Percentiles rank a stretch among this genome's conserved stretches.
These are phyloP conservation scores for Macaria notata DNA, from an alignment of 2,888 invertebrate species.

Conservation along the genomic window DNA sequence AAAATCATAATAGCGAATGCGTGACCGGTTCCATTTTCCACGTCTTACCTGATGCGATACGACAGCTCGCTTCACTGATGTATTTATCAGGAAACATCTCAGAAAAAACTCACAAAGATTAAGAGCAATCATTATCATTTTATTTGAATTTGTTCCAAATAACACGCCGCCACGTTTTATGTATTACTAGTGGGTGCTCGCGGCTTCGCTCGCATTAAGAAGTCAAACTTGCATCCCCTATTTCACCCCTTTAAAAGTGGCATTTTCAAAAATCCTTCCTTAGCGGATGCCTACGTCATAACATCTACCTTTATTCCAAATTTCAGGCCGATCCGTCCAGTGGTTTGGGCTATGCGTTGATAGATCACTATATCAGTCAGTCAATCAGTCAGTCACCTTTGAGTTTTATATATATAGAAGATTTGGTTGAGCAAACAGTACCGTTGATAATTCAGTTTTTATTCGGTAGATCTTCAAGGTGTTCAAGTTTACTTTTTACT, in stretches of 20 bases:
- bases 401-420: no score
- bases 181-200: no score
- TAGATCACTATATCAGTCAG: no score
- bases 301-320: no score
- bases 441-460: slow-evolving; percentile 4
- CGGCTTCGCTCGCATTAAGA: no score
- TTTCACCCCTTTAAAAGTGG: no score
- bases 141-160: slow-evolving; percentile 3
- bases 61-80: slow-evolving; percentile 25
- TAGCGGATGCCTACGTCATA: no score
- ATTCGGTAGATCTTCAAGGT: slow-evolving; percentile 5
- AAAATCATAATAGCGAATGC: slow-evolving; percentile 45
- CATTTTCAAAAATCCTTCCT: no score
- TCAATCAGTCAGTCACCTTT: no score
- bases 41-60: slow-evolving; percentile 23
- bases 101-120: slow-evolving; percentile 9
- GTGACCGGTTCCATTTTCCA: slow-evolving; percentile 45
- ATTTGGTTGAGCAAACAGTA: slow-evolving; percentile 3
- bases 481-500: neutral
- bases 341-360: no score
- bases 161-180: neutral
- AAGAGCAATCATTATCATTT: slow-evolving; percentile 4
- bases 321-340: no score
- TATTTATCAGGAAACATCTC: slow-evolving; percentile 17
- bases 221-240: no score